These are phyloP conservation scores for Sinohyriopsis cumingii DNA, from an alignment of 2,888 invertebrate genomes.

Conservation along the genomic window DNA sequence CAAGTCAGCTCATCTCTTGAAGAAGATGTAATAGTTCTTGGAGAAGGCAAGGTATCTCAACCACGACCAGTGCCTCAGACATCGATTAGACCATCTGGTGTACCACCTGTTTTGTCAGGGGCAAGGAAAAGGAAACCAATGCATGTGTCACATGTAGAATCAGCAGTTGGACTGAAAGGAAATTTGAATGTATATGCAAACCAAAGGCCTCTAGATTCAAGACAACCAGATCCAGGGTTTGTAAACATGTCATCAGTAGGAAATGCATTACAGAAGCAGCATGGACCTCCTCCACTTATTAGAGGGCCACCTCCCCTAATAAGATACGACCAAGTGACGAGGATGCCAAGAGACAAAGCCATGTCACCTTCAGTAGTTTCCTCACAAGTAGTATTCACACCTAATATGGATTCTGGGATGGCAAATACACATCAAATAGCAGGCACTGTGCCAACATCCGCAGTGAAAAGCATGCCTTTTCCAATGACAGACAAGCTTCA, in stretches of 20 bases:
- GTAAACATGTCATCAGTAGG: neutral
- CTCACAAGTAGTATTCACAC: slow-evolving; percentile 1
- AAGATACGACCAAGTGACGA: slow-evolving; percentile 29
- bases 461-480: slow-evolving; percentile 12
- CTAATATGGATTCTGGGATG: neutral
- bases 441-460: slow-evolving; percentile 5
- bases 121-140: slow-evolving; percentile 28
- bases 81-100: neutral
- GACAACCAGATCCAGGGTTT: neutral
- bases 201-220: slow-evolving; percentile 6
- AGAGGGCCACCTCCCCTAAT: slow-evolving; percentile 47
- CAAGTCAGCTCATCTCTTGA: neutral
- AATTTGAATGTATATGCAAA: neutral
- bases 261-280: neutral
- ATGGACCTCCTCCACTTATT: slow-evolving; percentile 42
- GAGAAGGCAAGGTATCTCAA: neutral
- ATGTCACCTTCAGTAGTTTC: neutral
- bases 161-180: no score
- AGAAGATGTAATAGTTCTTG: no score
- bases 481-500: slow-evolving; percentile 26
- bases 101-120: slow-evolving; percentile 3
- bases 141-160: slow-evolving; percentile 4
- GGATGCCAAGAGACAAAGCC: slow-evolving; percentile 10
- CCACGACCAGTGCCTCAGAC: neutral
- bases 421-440: slow-evolving; percentile 8